Percentiles rank a stretch among this genome's conserved stretches.
These are phyloP conservation scores for Mantis religiosa DNA, from an alignment of 2,888 invertebrate genomes.

Conservation along the genomic window DNA sequence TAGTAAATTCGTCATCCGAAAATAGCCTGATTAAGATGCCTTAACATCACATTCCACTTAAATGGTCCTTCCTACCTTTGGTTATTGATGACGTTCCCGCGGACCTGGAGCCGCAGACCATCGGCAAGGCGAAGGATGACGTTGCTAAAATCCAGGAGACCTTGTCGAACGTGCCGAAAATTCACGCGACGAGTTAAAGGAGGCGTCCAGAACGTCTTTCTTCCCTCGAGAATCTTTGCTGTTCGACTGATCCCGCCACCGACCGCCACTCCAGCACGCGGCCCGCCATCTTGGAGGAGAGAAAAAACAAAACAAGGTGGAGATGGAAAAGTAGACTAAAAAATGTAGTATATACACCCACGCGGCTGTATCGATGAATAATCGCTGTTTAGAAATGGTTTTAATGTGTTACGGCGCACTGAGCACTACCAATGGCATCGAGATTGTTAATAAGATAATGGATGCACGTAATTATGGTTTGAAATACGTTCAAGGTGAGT, in stretches of 20 bases:
- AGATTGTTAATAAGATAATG: neutral
- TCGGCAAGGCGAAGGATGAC: neutral
- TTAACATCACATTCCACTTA: neutral
- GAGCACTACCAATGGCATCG: neutral
- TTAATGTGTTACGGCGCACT: neutral
- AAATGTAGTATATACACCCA: neutral
- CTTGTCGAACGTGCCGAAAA: neutral
- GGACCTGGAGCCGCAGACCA: neutral
- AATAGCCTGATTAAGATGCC: neutral
- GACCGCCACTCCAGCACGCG: slow-evolving; percentile 2
- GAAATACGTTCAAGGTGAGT: neutral
- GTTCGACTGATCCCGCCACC: slow-evolving; percentile 9
- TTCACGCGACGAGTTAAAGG: neutral
- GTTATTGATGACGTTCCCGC: neutral
- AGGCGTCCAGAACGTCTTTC: neutral
- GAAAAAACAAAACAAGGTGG: slow-evolving; percentile 3
- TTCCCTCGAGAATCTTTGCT: neutral
- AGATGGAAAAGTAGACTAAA: slow-evolving; percentile 1
- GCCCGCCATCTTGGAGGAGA: slow-evolving; percentile 6
- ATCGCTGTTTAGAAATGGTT: neutral
- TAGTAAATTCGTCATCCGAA: neutral
- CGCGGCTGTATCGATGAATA: neutral
- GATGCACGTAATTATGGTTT: neutral
- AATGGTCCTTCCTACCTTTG: neutral
- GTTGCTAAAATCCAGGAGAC: neutral